A percentile compares a stretch with the other conserved stretches of the same genome.
phyloP scores from a whole-genome alignment of 2,888 invertebrate species.

The Sarcophaga caerulescens region DNA sequence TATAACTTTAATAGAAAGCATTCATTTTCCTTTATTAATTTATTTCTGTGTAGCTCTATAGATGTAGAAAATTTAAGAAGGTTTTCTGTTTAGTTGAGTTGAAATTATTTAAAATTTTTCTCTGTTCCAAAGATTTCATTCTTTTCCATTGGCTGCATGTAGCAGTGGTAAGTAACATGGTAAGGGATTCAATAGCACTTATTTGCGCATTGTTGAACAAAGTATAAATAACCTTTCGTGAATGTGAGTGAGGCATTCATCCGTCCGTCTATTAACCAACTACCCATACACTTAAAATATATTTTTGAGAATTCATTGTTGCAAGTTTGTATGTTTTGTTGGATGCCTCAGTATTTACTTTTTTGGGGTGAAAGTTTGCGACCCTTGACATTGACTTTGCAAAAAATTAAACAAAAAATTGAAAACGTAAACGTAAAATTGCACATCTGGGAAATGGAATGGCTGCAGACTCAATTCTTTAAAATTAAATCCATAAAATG shows the following conservation, averaged over 20 bases:
- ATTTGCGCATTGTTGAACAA: constrained; percentile 59
- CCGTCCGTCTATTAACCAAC: background rate
- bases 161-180: constrained; percentile 5
- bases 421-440: constrained; percentile 50
- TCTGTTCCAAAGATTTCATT: background rate
- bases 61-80: too few relatives aligned
- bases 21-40: too few relatives aligned
- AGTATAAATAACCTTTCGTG: constrained; percentile 54
- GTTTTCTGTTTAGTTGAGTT: background rate
- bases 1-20: background rate
- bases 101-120: background rate
- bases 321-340: constrained; percentile 37
- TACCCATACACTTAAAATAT: constrained; percentile 26
- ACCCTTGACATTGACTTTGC: constrained; percentile 67
- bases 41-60: too few relatives aligned
- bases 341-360: constrained; percentile 51
- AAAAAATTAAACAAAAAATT: constrained; percentile 24
- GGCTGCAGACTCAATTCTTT: constrained; percentile 38
- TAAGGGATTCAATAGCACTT: constrained; percentile 50
- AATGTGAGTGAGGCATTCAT: constrained; percentile 37
- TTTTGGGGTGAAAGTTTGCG: constrained; percentile 42
- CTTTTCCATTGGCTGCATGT: background rate
- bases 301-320: constrained; percentile 40
- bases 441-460: constrained; percentile 65
- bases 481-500: constrained; percentile 60